A percentile compares a stretch with the other conserved stretches of the same genome.
Evolutionary conservation across 2,888 invertebrate genomes (phyloP).

Genomic region (Cheilosia urbana): DNA sequence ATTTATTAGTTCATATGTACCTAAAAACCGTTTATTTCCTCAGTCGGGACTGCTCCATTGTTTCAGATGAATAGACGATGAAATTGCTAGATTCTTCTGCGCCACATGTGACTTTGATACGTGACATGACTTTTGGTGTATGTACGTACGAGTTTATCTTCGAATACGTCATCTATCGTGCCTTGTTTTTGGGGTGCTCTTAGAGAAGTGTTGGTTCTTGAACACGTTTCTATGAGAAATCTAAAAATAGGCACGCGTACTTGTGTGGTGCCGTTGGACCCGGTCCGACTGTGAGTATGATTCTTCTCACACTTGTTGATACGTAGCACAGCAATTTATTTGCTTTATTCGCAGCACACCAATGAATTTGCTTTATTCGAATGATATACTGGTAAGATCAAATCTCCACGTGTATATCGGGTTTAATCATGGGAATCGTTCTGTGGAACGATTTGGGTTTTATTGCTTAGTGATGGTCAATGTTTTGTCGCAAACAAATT

Average conservation of each 20-base stretch:
- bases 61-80: constrained; percentile 39
- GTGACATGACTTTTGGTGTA: constrained; percentile 33
- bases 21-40: constrained; percentile 1
- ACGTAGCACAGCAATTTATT: not conserved
- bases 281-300: constrained; percentile 15
- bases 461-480: not conserved
- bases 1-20: constrained; percentile 30
- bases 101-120: constrained; percentile 38
- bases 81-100: constrained; percentile 21
- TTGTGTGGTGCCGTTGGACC: constrained; percentile 13
- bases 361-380: not conserved
- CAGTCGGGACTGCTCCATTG: not conserved
- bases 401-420: not conserved
- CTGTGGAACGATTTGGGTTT: not conserved
- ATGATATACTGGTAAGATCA: not conserved
- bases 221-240: constrained; percentile 44
- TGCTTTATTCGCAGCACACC: not conserved
- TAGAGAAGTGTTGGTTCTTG: constrained; percentile 27
- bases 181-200: constrained; percentile 32
- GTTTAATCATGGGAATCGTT: not conserved
- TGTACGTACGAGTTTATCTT: constrained; percentile 7
- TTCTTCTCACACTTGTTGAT: constrained; percentile 51
- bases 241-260: constrained; percentile 48
- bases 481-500: not conserved
- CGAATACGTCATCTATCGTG: constrained; percentile 11